Evolutionary conservation across 2,888 invertebrate species (phyloP).

Genomic region (Drosophila barbarae): DNA sequence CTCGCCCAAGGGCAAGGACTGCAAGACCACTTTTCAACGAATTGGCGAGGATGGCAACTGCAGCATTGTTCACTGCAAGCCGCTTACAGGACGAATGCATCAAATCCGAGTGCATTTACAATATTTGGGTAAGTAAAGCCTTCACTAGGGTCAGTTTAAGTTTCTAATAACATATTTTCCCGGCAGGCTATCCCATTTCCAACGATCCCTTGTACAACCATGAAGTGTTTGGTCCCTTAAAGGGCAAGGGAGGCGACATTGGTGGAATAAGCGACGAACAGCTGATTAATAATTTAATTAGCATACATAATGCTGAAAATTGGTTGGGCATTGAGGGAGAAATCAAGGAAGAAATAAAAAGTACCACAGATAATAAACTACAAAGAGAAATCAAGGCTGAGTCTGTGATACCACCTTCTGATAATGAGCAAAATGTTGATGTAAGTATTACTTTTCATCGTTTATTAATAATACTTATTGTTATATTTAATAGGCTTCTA

Average conservation of each 20-base stretch:
- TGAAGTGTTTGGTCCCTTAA: slow-evolving; percentile 94
- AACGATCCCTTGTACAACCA: slow-evolving; percentile 99
- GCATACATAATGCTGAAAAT: slow-evolving; percentile 94
- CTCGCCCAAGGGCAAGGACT: slow-evolving; percentile 93
- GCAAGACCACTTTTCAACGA: slow-evolving; percentile 92
- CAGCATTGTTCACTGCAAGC: slow-evolving; percentile 94
- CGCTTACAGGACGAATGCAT: slow-evolving; percentile 97
- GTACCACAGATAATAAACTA: slow-evolving; percentile 82
- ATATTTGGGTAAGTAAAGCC: slow-evolving; percentile 87
- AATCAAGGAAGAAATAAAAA: slow-evolving; percentile 79
- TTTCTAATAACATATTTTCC: not conserved
- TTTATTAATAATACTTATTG: not conserved
- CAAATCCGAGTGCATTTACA: slow-evolving; percentile 99
- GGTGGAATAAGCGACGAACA: slow-evolving; percentile 93
- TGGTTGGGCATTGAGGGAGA: slow-evolving; percentile 95
- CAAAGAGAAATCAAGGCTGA: not conserved
- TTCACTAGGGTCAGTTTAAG: not conserved
- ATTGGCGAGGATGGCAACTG: slow-evolving; percentile 91
- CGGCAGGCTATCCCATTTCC: slow-evolving; percentile 95
- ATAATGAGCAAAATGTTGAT: not conserved
- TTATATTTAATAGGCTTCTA: slow-evolving; percentile 11
- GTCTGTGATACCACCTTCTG: not conserved
- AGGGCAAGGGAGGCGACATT: slow-evolving; percentile 92
- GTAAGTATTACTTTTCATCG: not conserved
- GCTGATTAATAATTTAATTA: slow-evolving; percentile 90